Percentiles rank a stretch among this genome's conserved stretches.
Evolutionary conservation across 2,888 invertebrate species (phyloP).

Genomic region (Papilio elwesi): DNA sequence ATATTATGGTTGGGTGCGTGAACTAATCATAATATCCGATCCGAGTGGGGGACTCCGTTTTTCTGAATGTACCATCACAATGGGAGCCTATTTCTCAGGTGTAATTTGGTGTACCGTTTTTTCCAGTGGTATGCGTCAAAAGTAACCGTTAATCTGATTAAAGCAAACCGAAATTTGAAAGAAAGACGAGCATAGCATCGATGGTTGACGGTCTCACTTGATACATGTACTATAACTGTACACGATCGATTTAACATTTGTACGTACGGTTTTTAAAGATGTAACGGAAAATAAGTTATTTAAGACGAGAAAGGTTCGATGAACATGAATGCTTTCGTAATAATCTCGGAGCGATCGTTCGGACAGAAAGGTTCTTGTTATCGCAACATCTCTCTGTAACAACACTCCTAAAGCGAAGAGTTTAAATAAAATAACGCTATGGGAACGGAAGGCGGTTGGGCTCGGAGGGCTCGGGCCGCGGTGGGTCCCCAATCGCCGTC

Average conservation of each 20-base stretch:
- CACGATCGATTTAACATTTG: slow-evolving; percentile 20
- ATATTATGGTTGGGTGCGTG: slow-evolving; percentile 35
- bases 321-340: slow-evolving; percentile 8
- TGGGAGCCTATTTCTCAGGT: slow-evolving; percentile 76
- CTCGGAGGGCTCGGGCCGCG: slow-evolving; percentile 64
- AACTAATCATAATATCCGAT: slow-evolving; percentile 31
- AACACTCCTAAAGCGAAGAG: slow-evolving; percentile 33
- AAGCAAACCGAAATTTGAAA: slow-evolving; percentile 41
- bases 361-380: slow-evolving; percentile 26
- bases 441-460: slow-evolving; percentile 62
- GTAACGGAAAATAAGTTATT: slow-evolving; percentile 9
- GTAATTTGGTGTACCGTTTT: slow-evolving; percentile 81
- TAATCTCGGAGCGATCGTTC: slow-evolving; percentile 18
- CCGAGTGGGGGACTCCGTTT: slow-evolving; percentile 40
- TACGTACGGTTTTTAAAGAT: slow-evolving; percentile 18
- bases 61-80: slow-evolving; percentile 60
- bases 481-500: slow-evolving; percentile 58
- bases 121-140: slow-evolving; percentile 65
- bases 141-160: slow-evolving; percentile 54
- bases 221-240: slow-evolving; percentile 36
- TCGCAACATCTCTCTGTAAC: slow-evolving; percentile 34
- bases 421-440: slow-evolving; percentile 46
- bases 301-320: slow-evolving; percentile 11
- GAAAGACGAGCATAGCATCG: slow-evolving; percentile 31
- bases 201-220: slow-evolving; percentile 22